Base-by-base conservation (phyloP, 2,113 vertebrate species). In the Oryzias curvinotus region DNA sequence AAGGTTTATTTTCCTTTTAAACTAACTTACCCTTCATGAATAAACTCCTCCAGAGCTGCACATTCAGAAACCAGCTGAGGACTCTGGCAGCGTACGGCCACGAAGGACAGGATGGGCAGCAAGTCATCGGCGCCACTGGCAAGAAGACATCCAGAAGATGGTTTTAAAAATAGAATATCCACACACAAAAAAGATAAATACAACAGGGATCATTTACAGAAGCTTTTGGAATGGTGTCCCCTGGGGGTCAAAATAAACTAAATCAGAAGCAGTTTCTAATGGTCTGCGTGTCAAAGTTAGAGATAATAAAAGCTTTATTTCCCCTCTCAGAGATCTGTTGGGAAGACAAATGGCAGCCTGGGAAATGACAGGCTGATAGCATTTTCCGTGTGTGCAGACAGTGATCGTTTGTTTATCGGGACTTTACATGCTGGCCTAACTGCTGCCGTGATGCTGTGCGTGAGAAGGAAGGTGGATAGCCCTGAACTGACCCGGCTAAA, bases 61-160 rank as follows among this genome's bases (percentile, higher is more conserved):
- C 97, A 99, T 77, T 99, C 97, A 0, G 96, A 94, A 5, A 96
- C 88, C 80, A 99, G 91, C 89, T 96, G 95, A 4, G 96, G 95
- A 80, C 93, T 88, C 70, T 90, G 90, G 1, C 93, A 94, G 44
- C 85, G 92, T 77, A 99, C 89, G 12, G 93, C 95, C 84, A 98
- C 96, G 0, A 91, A 99, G 10, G 96, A 94, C 84, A 99, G 84
- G 88, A 99, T 97, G 72, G 97, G 96, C 68, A 99, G 70, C 71
- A 99, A 89, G 81, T 99, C 96, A 0, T 99, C 97, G 0, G 97
- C 97, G 0, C 97, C 96, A 0, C 97, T 99, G 92, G 1, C 7
- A 10, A 36, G 36, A 36, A 36, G 36, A 36, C 36, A 10, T 12
- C 36, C 36, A 36, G 8, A 36, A 10, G 1, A 36, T 5, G 28